Percentiles rank a stretch among this genome's conserved stretches.
Conservation (phyloP, 2,888 invertebrate genomes). For the Diabrotica balteata region DNA sequence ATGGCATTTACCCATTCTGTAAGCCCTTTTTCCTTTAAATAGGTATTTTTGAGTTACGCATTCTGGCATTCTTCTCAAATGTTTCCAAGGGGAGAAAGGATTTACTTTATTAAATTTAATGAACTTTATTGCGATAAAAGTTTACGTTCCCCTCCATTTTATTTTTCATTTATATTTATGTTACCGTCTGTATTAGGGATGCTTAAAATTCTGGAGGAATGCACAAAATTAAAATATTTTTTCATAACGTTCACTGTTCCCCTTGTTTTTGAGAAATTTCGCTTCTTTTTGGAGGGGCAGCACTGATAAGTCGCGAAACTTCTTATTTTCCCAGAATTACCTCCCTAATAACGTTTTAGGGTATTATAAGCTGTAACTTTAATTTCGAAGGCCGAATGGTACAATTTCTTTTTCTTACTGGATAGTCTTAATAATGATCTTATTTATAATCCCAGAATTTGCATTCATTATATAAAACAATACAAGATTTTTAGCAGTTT, state of each 20-base stretch:
- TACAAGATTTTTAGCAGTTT: too few species aligned
- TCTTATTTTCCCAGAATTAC: neutral
- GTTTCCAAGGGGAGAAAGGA: slow-evolving; percentile 24
- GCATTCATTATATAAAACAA: too few species aligned
- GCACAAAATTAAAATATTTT: slow-evolving; percentile 31
- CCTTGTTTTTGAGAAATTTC: slow-evolving; percentile 10
- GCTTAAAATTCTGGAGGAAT: slow-evolving; percentile 26
- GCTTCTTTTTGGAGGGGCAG: neutral
- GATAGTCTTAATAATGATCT: too few species aligned
- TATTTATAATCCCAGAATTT: too few species aligned
- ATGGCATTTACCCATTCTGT: neutral
- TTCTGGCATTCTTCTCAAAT: slow-evolving; percentile 24
- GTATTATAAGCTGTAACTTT: too few species aligned
- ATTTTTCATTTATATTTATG: slow-evolving; percentile 39
- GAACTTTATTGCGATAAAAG: slow-evolving; percentile 41
- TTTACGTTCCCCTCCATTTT: slow-evolving; percentile 31
- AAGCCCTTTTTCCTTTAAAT: neutral
- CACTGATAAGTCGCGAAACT: neutral
- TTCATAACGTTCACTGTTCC: slow-evolving; percentile 23
- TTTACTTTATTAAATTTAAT: slow-evolving; percentile 45
- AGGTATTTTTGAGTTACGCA: slow-evolving; percentile 12
- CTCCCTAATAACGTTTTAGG: neutral
- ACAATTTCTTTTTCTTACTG: too few species aligned
- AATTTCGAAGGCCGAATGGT: too few species aligned
- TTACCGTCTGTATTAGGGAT: slow-evolving; percentile 28